These are phyloP conservation scores for Argynnis bischoffii DNA, from an alignment of 2,888 invertebrate species.

Conservation along the genomic window DNA sequence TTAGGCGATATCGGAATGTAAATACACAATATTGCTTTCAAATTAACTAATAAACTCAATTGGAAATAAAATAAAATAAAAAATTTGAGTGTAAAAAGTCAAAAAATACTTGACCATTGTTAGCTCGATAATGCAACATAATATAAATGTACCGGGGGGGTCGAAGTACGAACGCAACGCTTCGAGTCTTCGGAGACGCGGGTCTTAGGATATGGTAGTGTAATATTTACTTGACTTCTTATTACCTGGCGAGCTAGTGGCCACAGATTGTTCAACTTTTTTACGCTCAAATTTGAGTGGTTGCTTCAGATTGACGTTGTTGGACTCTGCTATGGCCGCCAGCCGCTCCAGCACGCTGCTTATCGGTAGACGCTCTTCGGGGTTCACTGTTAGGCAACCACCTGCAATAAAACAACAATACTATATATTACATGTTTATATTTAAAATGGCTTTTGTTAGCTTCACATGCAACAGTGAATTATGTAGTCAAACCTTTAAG, in stretches of 20 bases:
- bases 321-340: conserved; percentile 93
- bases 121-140: conserved; percentile 80
- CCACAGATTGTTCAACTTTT: conserved; percentile 84
- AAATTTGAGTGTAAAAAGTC: conserved; percentile 84
- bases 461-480: too few relatives aligned
- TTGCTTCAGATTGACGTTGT: conserved; percentile 90
- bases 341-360: conserved; percentile 91
- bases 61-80: conserved; percentile 62
- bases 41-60: conserved; percentile 61
- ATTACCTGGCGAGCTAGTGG: conserved; percentile 84
- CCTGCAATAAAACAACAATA: conserved; percentile 70
- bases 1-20: conserved; percentile 77
- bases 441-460: too few relatives aligned
- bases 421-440: too few relatives aligned
- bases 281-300: conserved; percentile 87
- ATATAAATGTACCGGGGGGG: conserved; percentile 63
- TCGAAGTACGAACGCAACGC: conserved; percentile 16
- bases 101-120: conserved; percentile 82
- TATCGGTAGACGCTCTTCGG: conserved; percentile 90
- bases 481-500: too few relatives aligned
- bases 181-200: conserved; percentile 46
- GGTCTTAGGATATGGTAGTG: conserved; percentile 81
- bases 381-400: conserved; percentile 92
- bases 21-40: conserved; percentile 60
- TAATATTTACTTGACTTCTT: conserved; percentile 84